phyloP scores from a whole-genome alignment of 2,113 vertebrate genomes.

The Telmatochromis brachygnathus region DNA sequence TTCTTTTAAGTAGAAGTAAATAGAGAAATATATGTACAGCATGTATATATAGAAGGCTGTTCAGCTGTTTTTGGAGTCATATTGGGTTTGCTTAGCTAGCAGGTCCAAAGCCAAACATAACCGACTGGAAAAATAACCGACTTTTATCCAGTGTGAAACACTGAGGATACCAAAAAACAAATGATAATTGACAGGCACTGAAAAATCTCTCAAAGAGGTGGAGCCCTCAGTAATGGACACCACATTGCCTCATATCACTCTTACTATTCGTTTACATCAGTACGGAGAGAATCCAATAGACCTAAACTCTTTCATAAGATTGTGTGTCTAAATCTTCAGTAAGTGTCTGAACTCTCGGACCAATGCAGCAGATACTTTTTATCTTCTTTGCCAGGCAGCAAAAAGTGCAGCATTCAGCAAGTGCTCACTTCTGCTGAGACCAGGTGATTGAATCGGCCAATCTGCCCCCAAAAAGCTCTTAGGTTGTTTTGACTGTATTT shows the following conservation, averaged over 20 bases:
- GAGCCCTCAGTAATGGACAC: neutral
- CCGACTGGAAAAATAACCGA: neutral
- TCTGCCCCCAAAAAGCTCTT: neutral
- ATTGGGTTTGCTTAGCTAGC: neutral
- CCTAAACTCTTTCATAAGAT: neutral
- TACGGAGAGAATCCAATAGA: neutral
- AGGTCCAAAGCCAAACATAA: neutral
- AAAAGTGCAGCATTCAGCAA: neutral
- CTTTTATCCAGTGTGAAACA: neutral
- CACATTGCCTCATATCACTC: neutral
- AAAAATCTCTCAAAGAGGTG: neutral
- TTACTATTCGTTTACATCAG: neutral
- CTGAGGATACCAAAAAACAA: neutral
- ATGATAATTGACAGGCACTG: neutral
- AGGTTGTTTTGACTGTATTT: neutral
- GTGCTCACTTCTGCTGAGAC: neutral
- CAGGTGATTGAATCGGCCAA: neutral
- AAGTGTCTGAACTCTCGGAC: neutral
- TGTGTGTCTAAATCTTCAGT: neutral
- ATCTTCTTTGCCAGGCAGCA: neutral
- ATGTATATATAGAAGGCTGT: neutral
- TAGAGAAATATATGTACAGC: conserved; percentile 3
- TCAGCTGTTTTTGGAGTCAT: neutral
- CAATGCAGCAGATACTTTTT: neutral
- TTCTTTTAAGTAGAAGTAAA: neutral